Evolutionary conservation across 2,888 invertebrate genomes (phyloP).

Genomic region (Hoplodrina ambigua): DNA sequence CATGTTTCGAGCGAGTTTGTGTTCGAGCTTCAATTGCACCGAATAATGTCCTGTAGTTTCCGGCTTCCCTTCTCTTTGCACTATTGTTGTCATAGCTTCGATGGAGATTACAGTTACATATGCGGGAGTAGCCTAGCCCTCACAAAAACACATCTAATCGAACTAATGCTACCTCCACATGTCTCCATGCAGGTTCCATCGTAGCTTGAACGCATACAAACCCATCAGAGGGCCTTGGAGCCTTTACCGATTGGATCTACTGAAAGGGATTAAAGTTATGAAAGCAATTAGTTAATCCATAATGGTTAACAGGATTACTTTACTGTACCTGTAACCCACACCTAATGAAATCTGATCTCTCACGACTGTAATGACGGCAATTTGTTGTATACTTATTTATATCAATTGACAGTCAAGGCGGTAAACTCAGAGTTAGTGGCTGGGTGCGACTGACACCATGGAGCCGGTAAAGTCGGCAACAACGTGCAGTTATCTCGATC

Average conservation of each 20-base stretch:
- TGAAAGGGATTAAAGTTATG: background rate
- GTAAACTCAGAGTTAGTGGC: conserved; percentile 5
- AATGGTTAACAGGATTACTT: background rate
- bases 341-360: conserved; percentile 27
- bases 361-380: conserved; percentile 6
- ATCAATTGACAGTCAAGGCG: conserved; percentile 5
- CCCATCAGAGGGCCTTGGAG: background rate
- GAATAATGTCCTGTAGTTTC: background rate
- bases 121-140: too few relatives aligned
- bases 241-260: background rate
- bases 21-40: too few relatives aligned
- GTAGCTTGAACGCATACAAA: background rate
- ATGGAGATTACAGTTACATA: background rate
- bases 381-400: conserved; percentile 1
- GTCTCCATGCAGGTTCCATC: conserved; percentile 2
- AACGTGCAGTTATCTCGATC: background rate
- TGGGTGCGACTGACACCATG: background rate
- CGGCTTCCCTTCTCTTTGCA: background rate
- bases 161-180: background rate
- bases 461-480: background rate
- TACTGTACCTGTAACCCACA: background rate
- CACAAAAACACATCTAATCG: background rate
- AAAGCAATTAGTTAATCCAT: background rate
- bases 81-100: too few relatives aligned
- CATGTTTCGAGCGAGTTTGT: too few relatives aligned